A percentile compares a stretch with the other conserved stretches of the same genome.
Conservation (phyloP, 2,797 vertebrate species). For the Scleropages formosus region DNA sequence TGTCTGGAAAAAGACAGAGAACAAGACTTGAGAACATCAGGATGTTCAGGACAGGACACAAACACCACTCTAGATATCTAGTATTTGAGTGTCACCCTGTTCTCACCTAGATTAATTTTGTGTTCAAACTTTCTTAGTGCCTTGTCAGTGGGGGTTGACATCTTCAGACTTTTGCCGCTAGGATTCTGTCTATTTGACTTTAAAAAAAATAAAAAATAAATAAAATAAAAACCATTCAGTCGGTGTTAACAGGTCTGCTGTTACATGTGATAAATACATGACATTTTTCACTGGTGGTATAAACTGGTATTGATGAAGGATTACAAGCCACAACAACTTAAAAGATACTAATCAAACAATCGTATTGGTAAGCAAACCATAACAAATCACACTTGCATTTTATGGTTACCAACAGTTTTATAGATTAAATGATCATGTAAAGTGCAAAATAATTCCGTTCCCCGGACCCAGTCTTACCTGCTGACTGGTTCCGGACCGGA, state of each 20-base stretch:
- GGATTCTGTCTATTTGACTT: conserved; percentile 78
- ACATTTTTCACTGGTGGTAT: neutral
- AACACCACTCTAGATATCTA: neutral
- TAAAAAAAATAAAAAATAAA: conserved; percentile 44
- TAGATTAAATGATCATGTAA: neutral
- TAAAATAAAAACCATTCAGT: neutral
- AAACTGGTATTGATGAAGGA: neutral
- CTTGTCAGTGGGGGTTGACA: conserved; percentile 84
- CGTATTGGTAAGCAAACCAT: too few relatives aligned
- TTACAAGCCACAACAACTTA: too few relatives aligned
- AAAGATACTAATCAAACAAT: too few relatives aligned
- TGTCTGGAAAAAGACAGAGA: conserved; percentile 67
- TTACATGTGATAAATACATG: neutral
- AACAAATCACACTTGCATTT: too few relatives aligned
- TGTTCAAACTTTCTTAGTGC: conserved; percentile 88
- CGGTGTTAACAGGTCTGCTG: neutral
- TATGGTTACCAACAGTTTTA: too few relatives aligned
- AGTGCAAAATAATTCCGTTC: neutral
- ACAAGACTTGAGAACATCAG: neutral
- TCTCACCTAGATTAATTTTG: conserved; percentile 92
- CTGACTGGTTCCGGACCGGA: conserved; percentile 56
- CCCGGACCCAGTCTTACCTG: conserved; percentile 67
- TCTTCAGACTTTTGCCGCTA: conserved; percentile 60
- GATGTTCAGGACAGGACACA: neutral
- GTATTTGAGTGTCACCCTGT: neutral